Conservation (phyloP, 2,888 invertebrate genomes). For the Cephalotes varians region DNA sequence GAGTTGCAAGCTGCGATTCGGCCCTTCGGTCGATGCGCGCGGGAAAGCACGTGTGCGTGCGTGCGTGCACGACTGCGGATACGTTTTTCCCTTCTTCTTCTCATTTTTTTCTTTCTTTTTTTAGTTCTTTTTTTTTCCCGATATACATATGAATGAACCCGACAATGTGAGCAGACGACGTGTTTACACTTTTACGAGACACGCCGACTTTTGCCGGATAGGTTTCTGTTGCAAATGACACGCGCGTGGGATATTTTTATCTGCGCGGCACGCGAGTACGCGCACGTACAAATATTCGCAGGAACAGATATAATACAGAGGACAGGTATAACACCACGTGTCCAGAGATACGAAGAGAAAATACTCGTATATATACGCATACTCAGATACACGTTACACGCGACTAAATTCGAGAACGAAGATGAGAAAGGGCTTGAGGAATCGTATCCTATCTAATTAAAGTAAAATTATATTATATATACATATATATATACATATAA, state of each 20-base stretch:
- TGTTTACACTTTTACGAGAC: conserved; percentile 20
- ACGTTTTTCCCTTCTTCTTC: conserved; percentile 17
- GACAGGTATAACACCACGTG: not conserved
- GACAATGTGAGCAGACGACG: conserved; percentile 20
- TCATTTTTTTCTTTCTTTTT: not conserved
- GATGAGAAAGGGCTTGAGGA: conserved; percentile 66
- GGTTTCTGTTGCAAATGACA: conserved; percentile 3
- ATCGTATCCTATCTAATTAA: conserved; percentile 76
- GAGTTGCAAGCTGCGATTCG: conserved; percentile 12
- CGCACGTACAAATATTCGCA: not conserved
- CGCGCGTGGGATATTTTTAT: conserved; percentile 22
- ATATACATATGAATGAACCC: conserved; percentile 14
- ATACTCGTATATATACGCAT: not conserved
- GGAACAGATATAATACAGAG: not conserved
- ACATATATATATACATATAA: conserved; percentile 66
- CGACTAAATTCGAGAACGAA: conserved; percentile 56
- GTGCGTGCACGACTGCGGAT: conserved; percentile 13
- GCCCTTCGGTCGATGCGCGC: conserved; percentile 22
- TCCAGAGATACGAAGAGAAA: not conserved
- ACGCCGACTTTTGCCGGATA: conserved; percentile 23
- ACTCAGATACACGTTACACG: conserved; percentile 12
- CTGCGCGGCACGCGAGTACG: not conserved
- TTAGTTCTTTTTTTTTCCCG: not conserved
- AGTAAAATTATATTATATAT: conserved; percentile 76
- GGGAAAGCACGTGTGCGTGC: conserved; percentile 24